Evolutionary conservation across 2,888 invertebrate genomes (phyloP).

Genomic region (Drosophila falleni): DNA sequence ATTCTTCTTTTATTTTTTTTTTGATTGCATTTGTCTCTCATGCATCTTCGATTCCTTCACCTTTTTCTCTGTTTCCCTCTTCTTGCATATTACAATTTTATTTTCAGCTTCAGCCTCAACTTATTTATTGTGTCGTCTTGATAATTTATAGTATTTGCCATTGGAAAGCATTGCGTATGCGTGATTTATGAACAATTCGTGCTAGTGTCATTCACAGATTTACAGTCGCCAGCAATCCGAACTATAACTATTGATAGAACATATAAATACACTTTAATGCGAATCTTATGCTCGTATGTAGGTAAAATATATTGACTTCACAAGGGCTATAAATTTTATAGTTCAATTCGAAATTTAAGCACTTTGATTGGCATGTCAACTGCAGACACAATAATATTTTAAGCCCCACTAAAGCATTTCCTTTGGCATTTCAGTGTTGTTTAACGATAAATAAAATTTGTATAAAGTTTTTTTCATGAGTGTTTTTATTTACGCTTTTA

Average conservation of each 20-base stretch:
- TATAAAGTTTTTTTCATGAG: background rate
- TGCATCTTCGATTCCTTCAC: background rate
- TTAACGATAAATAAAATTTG: constrained; percentile 7
- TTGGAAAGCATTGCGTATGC: constrained; percentile 69
- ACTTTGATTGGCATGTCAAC: constrained; percentile 16
- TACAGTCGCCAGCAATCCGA: constrained; percentile 20
- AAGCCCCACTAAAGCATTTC: constrained; percentile 10
- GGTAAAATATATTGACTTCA: constrained; percentile 33
- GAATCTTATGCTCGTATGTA: constrained; percentile 1
- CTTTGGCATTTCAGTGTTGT: constrained; percentile 5
- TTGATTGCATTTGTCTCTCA: constrained; percentile 5
- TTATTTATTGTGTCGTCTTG: constrained; percentile 66
- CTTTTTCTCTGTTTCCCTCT: background rate
- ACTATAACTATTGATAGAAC: constrained; percentile 37
- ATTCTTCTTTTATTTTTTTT: background rate
- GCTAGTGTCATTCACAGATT: constrained; percentile 37
- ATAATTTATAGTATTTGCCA: constrained; percentile 63
- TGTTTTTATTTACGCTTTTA: background rate
- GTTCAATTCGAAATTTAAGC: constrained; percentile 22
- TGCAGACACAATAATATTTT: constrained; percentile 21
- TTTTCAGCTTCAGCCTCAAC: constrained; percentile 22
- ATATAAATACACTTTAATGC: constrained; percentile 23
- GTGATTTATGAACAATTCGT: constrained; percentile 64
- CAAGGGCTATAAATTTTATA: constrained; percentile 34
- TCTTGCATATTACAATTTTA: constrained; percentile 16